phyloP scores from a whole-genome alignment of 2,797 vertebrate species.

The Australoheros facetus region DNA sequence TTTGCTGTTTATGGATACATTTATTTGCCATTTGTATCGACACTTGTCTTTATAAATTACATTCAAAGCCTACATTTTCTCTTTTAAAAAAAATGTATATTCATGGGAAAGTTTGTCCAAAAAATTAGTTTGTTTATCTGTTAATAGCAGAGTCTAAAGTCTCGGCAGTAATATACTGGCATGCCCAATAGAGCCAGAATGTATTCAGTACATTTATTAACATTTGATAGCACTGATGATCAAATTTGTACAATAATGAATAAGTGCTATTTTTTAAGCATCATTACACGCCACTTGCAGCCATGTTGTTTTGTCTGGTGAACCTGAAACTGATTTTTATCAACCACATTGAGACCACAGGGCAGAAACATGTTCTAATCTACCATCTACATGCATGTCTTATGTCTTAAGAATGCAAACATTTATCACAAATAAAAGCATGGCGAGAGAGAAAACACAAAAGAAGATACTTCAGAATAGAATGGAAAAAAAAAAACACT shows the following conservation, averaged over 20 bases:
- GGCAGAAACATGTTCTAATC: background rate
- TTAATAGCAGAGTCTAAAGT: background rate
- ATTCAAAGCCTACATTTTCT: background rate
- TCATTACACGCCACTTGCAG: slow-evolving; percentile 3
- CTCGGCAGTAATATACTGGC: background rate
- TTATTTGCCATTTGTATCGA: background rate
- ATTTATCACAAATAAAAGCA: slow-evolving; percentile 1
- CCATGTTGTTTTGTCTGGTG: background rate
- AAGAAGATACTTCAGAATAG: slow-evolving; percentile 20
- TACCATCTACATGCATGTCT: slow-evolving; percentile 6
- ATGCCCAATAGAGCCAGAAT: background rate
- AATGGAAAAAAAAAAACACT: slow-evolving; percentile 19
- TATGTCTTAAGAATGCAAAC: slow-evolving; percentile 1
- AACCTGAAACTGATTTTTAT: background rate
- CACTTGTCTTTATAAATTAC: background rate
- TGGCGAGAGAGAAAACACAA: slow-evolving; percentile 25
- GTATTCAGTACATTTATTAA: background rate
- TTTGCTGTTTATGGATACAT: background rate
- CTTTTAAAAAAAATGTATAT: background rate
- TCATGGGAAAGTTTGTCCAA: background rate
- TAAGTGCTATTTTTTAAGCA: background rate
- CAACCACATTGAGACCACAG: background rate
- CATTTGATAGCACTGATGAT: background rate
- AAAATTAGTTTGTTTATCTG: background rate
- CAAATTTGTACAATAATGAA: background rate